Conservation (phyloP, 92 coral and sea anemone genomes). For the Nematostella vectensis region DNA sequence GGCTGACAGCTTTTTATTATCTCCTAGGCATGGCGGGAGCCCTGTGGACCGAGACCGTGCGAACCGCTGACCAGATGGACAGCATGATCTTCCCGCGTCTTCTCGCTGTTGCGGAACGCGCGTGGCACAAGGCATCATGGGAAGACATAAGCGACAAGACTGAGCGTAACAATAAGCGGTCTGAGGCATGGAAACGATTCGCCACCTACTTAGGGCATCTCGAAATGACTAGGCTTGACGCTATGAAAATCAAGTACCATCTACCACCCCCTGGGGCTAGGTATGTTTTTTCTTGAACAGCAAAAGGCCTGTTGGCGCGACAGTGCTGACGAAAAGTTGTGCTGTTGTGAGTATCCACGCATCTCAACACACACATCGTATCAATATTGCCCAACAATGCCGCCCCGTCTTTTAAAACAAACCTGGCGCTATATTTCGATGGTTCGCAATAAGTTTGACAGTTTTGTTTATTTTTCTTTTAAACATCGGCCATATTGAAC, state of each 20-base stretch:
- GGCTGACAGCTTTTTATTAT: too few relatives aligned
- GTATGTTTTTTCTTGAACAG: too few relatives aligned
- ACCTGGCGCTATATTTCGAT: too few relatives aligned
- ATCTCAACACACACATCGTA: too few relatives aligned
- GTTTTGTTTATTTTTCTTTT: too few relatives aligned
- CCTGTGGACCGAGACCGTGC: conserved; percentile 78
- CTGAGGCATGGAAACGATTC: conserved; percentile 54
- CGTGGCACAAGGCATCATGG: conserved; percentile 84
- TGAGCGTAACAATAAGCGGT: conserved; percentile 26
- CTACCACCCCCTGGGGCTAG: conserved; percentile 75
- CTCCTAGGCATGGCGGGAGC: conserved; percentile 67
- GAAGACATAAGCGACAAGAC: conserved; percentile 21
- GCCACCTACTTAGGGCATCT: conserved; percentile 59
- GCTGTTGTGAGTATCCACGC: too few relatives aligned
- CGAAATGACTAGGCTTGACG: conserved; percentile 61
- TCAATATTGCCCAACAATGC: too few relatives aligned
- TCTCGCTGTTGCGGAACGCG: conserved; percentile 75
- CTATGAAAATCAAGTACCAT: conserved; percentile 42
- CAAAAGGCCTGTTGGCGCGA: too few relatives aligned
- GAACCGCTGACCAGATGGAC: conserved; percentile 64
- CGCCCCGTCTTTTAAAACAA: too few relatives aligned
- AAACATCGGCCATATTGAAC: too few relatives aligned
- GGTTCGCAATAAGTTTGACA: too few relatives aligned
- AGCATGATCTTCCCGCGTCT: conserved; percentile 77
- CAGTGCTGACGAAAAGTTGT: too few relatives aligned